These are phyloP conservation scores for Masticophis lateralis DNA, from an alignment of 2,797 vertebrate species.

Conservation along the genomic window DNA sequence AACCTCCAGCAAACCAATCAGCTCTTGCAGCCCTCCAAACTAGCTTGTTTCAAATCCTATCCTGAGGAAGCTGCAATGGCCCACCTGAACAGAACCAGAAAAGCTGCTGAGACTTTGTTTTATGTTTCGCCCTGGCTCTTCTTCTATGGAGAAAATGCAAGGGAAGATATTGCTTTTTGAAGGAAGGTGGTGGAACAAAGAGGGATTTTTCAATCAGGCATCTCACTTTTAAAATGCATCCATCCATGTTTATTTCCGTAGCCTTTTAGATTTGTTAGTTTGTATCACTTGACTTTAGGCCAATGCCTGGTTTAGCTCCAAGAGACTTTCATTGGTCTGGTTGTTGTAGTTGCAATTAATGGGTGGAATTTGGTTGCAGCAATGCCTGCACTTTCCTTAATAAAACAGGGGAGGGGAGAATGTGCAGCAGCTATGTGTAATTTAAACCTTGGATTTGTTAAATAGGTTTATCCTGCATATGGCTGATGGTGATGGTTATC, in stretches of 20 bases:
- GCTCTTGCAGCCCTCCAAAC: neutral
- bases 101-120: neutral
- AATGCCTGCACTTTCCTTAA: neutral
- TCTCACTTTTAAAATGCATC: neutral
- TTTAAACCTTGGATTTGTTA: neutral
- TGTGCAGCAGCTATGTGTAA: neutral
- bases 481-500: neutral
- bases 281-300: neutral
- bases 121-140: neutral
- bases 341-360: too few relatives aligned
- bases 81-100: neutral
- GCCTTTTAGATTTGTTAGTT: neutral
- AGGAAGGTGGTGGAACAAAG: neutral
- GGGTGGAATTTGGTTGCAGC: too few relatives aligned
- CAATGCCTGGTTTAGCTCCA: neutral
- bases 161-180: neutral
- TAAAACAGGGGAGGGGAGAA: neutral
- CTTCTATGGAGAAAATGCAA: neutral
- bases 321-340: neutral
- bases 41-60: neutral
- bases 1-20: neutral
- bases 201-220: neutral
- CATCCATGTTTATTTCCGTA: neutral
- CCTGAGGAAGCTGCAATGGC: neutral
- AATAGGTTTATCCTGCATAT: neutral